Evolutionary conservation across 2,888 invertebrate genomes (phyloP), one percentile per base, ranked within the genome.

Genomic region (Chorisops tibialis): DNA sequence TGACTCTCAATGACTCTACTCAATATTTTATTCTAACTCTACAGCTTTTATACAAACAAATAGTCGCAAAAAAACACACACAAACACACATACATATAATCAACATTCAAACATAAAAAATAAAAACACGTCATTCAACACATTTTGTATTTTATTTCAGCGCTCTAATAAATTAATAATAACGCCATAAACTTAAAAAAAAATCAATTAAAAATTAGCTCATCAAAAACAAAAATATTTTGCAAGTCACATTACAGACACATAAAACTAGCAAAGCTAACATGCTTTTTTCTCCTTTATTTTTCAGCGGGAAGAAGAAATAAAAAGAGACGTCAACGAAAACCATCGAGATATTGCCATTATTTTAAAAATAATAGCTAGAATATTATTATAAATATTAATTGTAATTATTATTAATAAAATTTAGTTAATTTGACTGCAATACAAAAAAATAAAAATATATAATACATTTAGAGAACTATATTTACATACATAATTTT

Each of bases 321-420:
- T 37, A 41, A 59, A 41, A 50, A 51, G 14, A 61, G 61, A 41
- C 48, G 45, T 16, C 63, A 59, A 48, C 61, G 35, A 50, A 45
- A 45, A 64, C 65, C 65, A 66, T 66, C 65, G 65, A 66, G 62
- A 63, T 59, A 64, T 73, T 39, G 80, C 73, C 81, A 81, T 82
- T 65, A 68, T 65, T 65, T 58, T 66, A 65, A 64, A 66, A 63
- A 65, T 66, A 63, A 65, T 65, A 56, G 65, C 62, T 64, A 65
- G 65, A 64, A 52, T 65, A 61, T 54, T 61, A 48, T 39, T 60
- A 61, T 50, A n/a, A 50, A 50, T 58, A 45, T 11, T 59, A 63
- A 59, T 47, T 39, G 38, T 49, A 63, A 19, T 30, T 59, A 22
- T 59, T 59, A 47, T 45, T 24, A 22, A 45, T 50, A 61, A 48